Conservation (phyloP, 2,888 invertebrate genomes). For the Hoplodrina blanda region DNA sequence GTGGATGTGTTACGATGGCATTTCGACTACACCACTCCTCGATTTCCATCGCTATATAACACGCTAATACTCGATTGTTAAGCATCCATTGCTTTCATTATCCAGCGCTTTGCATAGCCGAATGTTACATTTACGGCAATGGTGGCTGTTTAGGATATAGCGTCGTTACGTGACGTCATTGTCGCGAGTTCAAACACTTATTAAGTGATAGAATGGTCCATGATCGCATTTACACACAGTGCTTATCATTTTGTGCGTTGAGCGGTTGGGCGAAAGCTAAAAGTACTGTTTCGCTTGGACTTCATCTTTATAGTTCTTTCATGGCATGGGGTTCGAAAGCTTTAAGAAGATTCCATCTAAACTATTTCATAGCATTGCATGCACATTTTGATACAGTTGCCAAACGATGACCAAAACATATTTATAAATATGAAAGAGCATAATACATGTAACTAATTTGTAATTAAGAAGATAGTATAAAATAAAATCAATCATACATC, state of each 20-base stretch:
- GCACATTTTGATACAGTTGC: too few species aligned
- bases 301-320: too few species aligned
- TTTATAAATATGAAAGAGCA: too few species aligned
- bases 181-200: conserved; percentile 61
- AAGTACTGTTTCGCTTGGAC: not conserved
- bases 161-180: conserved; percentile 40
- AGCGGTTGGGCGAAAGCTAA: not conserved
- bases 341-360: too few species aligned
- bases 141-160: conserved; percentile 36
- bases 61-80: conserved; percentile 64
- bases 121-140: conserved; percentile 48
- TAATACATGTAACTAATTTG: too few species aligned
- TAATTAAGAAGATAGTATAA: too few species aligned
- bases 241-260: conserved; percentile 61
- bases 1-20: conserved; percentile 80
- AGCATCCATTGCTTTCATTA: conserved; percentile 50
- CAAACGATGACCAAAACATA: too few species aligned
- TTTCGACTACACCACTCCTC: conserved; percentile 72
- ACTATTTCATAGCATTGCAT: too few species aligned
- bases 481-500: too few species aligned
- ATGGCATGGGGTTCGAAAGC: too few species aligned
- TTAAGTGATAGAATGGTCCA: conserved; percentile 67
- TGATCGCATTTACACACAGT: conserved; percentile 63
- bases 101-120: conserved; percentile 3
- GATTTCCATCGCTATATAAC: conserved; percentile 60